phyloP scores from a whole-genome alignment of 1,140 invertebrate genomes.

The Drosophila equinoxialis region DNA sequence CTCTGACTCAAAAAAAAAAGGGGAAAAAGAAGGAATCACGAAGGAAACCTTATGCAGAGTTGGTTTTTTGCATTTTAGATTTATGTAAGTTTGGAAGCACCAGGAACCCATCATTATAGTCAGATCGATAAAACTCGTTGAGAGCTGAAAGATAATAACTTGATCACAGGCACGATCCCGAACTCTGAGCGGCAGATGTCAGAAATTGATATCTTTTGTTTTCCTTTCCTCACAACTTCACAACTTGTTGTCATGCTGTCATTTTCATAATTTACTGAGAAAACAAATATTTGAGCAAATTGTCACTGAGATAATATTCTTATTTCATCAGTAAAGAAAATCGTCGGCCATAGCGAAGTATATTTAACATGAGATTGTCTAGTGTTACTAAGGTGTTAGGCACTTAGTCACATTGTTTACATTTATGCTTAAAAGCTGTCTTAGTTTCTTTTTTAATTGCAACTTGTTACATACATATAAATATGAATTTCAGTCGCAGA shows the following conservation, averaged over 20 bases:
- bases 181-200: slow-evolving; percentile 24
- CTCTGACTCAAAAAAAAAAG: slow-evolving; percentile 56
- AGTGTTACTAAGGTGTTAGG: background rate
- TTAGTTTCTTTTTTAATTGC: too few species aligned
- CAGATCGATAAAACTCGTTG: slow-evolving; percentile 57
- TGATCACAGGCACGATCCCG: slow-evolving; percentile 66
- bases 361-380: background rate
- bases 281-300: slow-evolving; percentile 8
- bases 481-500: background rate
- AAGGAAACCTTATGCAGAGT: slow-evolving; percentile 16
- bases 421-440: too few species aligned
- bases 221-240: slow-evolving; percentile 22
- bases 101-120: slow-evolving; percentile 70
- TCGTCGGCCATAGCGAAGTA: background rate
- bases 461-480: too few species aligned
- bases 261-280: slow-evolving; percentile 20
- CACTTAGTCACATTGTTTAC: too few species aligned
- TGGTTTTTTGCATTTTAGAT: slow-evolving; percentile 53
- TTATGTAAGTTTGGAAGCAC: slow-evolving; percentile 75
- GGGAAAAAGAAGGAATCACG: slow-evolving; percentile 31
- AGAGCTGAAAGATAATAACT: slow-evolving; percentile 66
- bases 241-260: slow-evolving; percentile 49
- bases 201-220: slow-evolving; percentile 19
- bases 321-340: slow-evolving; percentile 1
- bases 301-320: slow-evolving; percentile 14